Evolutionary conservation across 2,888 invertebrate genomes (phyloP).

Genomic region (Chrysopilus asiliformis): DNA sequence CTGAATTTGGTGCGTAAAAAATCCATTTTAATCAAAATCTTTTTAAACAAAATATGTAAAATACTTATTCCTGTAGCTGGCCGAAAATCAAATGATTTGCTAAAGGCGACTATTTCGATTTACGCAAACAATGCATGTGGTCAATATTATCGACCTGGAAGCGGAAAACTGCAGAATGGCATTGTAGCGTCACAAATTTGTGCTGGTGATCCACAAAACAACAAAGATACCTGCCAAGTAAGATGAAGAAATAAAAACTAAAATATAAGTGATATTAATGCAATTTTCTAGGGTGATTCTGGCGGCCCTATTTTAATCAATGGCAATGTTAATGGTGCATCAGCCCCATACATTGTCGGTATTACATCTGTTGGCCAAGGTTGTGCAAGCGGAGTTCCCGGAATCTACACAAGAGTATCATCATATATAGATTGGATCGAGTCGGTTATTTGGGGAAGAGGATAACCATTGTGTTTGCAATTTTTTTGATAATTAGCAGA

Average conservation of each 20-base stretch:
- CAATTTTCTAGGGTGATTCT: slow-evolving; percentile 10
- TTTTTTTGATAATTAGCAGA: background rate
- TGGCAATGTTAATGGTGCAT: too few species aligned
- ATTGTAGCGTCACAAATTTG: slow-evolving; percentile 24
- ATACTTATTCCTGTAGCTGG: slow-evolving; percentile 6
- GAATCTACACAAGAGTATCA: slow-evolving; percentile 21
- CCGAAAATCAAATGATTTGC: slow-evolving; percentile 6
- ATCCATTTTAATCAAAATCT: background rate
- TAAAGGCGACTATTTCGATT: slow-evolving; percentile 8
- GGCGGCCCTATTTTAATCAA: slow-evolving; percentile 9
- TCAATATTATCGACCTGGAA: slow-evolving; percentile 8
- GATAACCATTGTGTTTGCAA: background rate
- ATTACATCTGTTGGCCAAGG: slow-evolving; percentile 21
- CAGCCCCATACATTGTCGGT: slow-evolving; percentile 16
- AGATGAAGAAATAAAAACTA: background rate
- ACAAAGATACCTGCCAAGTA: slow-evolving; percentile 23
- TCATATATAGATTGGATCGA: slow-evolving; percentile 22
- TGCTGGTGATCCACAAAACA: slow-evolving; percentile 21
- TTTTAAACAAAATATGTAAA: background rate
- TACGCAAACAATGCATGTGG: slow-evolving; percentile 8
- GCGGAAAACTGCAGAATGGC: slow-evolving; percentile 16
- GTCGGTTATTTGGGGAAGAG: slow-evolving; percentile 15
- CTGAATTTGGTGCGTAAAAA: slow-evolving; percentile 7
- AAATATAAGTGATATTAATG: background rate
- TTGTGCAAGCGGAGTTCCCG: slow-evolving; percentile 18